Evolutionary conservation across 2,888 invertebrate species (phyloP), one percentile per base, ranked within the genome.

Genomic region (Sinohyriopsis cumingii): DNA sequence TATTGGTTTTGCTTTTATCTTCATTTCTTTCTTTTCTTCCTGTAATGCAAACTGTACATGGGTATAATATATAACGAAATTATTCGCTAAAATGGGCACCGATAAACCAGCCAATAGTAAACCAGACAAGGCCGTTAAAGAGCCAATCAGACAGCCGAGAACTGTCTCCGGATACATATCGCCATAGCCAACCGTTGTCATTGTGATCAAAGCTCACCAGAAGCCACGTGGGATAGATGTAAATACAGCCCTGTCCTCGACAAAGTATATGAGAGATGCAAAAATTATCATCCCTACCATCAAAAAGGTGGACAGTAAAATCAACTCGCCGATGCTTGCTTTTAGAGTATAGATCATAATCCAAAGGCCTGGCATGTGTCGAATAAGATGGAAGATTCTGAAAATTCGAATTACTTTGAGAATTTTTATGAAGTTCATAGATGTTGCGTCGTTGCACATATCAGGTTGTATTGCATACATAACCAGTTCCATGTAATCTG

Each of bases 131-230:
- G 86, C 84, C n/a, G 84, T 84, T 0, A 82, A 60, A 0, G 86
- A 85, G 1, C 87, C 87, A 19, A 88, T 78, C n/a, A 87, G 19
- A 67, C 85, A 83, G 0, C 88, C 87, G 28, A 74, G 61, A 5
- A 64, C 59, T 7, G 84, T 84, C 9, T 62, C 69, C 1, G 88
- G 88, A 28, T 81, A 79, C 81, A 86, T 85, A 64, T 88, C 88
- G 0, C 88, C 88, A 73, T 88, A 88, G 0, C 88, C 88, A 9
- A 88, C 87, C 0, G 88, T 87, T 60, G 88, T 88, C 87, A 88
- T 87, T 68, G 88, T 88, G 53, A 88, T 82, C 5, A 88, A 68
- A 1, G 86, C 84, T 86, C 87, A 88, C 88, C 88, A 88, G 69
- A 88, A 86, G 20, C 82, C 77, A 66, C 82, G 76, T 1, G 87